Evolutionary conservation across 2,888 invertebrate genomes (phyloP).

Genomic region (Chromoteleia sp.): DNA sequence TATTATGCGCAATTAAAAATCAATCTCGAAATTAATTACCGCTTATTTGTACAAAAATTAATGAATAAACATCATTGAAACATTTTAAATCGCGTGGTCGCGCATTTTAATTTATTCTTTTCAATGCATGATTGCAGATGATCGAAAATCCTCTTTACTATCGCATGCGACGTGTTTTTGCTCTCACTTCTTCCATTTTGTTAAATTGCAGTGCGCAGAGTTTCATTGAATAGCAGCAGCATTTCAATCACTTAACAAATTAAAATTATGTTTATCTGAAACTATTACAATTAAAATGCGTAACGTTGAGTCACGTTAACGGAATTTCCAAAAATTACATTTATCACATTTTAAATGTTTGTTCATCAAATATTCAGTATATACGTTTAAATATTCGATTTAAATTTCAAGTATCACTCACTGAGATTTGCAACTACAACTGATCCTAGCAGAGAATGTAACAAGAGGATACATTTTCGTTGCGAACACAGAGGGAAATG

Average conservation of each 20-base stretch:
- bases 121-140: not conserved
- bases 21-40: conserved; percentile 5
- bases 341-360: too few species aligned
- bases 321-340: too few species aligned
- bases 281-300: not conserved
- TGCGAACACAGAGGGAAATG: too few species aligned
- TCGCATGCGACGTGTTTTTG: not conserved
- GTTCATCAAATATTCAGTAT: too few species aligned
- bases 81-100: not conserved
- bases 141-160: conserved; percentile 20
- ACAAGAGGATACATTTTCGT: too few species aligned
- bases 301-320: too few species aligned
- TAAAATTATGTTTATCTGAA: not conserved
- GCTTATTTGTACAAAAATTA: not conserved
- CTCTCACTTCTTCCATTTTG: not conserved
- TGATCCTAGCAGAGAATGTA: too few species aligned
- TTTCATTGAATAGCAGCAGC: not conserved
- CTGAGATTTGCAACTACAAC: too few species aligned
- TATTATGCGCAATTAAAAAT: not conserved
- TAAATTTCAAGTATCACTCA: too few species aligned
- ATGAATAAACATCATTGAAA: not conserved
- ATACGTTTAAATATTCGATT: too few species aligned
- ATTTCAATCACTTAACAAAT: conserved; percentile 4
- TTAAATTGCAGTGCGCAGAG: not conserved
- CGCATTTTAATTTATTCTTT: conserved; percentile 19